phyloP scores from a whole-genome alignment of 2,797 vertebrate species.

The Leuciscus waleckii region DNA sequence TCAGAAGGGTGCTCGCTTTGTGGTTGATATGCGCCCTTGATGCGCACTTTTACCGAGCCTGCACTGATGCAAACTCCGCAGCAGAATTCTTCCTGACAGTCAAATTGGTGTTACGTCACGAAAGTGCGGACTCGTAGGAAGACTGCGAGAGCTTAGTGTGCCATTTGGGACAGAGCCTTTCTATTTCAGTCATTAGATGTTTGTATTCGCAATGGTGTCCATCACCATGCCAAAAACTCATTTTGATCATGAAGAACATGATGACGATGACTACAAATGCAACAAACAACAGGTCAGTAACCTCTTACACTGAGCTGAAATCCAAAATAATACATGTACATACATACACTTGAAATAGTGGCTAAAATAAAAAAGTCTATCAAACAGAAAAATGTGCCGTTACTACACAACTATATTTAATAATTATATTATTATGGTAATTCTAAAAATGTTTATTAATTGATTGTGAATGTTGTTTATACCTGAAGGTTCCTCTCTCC shows the following conservation, averaged over 20 bases:
- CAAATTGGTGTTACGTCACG: too few species aligned
- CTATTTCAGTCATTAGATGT: too few species aligned
- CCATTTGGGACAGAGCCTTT: too few species aligned
- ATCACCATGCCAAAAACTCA: conserved; percentile 6
- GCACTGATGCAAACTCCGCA: too few species aligned
- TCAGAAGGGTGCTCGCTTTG: too few species aligned
- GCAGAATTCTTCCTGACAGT: too few species aligned
- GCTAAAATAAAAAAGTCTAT: background rate
- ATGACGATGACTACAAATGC: conserved; percentile 83
- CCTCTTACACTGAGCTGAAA: background rate
- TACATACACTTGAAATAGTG: background rate
- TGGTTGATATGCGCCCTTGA: too few species aligned
- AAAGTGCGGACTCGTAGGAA: too few species aligned
- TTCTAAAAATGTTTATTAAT: background rate
- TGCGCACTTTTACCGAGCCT: too few species aligned
- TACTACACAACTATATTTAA: background rate
- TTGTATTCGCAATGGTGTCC: too few species aligned
- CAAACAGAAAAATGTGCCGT: background rate
- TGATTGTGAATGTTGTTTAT: background rate
- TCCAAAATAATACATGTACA: background rate
- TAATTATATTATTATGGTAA: background rate
- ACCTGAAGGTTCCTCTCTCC: conserved; percentile 92
- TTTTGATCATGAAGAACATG: conserved; percentile 90
- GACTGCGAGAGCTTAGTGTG: too few species aligned
- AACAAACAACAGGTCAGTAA: conserved; percentile 23